Evolutionary conservation across 2,797 vertebrate genomes (phyloP).

Genomic region (Mionectes olivaceus): DNA sequence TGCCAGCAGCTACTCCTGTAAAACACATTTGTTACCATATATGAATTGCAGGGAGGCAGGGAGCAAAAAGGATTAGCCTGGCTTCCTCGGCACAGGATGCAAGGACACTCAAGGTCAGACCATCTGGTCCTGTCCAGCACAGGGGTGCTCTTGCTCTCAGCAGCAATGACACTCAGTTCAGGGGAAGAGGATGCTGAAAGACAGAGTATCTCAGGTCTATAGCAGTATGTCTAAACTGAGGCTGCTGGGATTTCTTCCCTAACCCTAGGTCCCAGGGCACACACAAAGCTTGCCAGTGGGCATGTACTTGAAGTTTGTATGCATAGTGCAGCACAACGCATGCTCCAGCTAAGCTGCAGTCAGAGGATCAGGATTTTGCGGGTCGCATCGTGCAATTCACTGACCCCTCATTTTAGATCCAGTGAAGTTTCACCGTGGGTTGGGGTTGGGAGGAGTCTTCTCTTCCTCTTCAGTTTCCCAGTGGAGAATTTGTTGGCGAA

Average conservation of each 20-base stretch:
- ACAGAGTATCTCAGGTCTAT: neutral
- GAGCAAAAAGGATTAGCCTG: neutral
- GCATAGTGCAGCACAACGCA: fast-evolving
- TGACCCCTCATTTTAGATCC: neutral
- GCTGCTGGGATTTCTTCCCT: neutral
- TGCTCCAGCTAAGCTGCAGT: neutral
- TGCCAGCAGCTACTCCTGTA: neutral
- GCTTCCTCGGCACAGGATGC: neutral
- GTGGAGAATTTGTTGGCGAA: neutral
- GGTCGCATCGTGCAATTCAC: fast-evolving
- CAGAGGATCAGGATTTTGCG: neutral
- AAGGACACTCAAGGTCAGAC: neutral
- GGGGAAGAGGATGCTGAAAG: neutral
- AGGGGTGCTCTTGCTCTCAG: neutral
- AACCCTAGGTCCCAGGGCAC: neutral
- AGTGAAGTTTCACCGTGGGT: neutral
- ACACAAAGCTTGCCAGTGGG: neutral
- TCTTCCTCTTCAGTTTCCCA: neutral
- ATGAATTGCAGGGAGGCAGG: neutral
- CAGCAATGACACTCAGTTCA: neutral
- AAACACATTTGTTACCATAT: neutral
- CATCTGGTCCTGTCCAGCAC: neutral
- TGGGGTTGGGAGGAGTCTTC: neutral
- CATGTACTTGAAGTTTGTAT: fast-evolving
- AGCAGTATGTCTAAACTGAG: neutral